Evolutionary conservation across 2,113 vertebrate genomes (phyloP), one percentile per base, ranked within the genome.

Genomic region (Charadrius vociferus): DNA sequence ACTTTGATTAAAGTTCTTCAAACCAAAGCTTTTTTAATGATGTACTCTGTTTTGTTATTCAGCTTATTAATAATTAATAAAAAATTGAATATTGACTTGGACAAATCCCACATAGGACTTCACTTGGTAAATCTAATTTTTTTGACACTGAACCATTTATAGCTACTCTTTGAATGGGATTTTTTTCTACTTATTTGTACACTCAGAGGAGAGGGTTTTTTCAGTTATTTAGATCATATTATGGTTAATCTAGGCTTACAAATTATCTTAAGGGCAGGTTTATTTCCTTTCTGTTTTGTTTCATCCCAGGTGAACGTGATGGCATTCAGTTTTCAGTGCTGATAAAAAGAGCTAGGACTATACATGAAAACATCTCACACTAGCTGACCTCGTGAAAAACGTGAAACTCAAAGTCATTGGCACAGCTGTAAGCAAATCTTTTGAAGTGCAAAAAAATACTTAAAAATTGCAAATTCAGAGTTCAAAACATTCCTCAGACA

Each of bases 21-120:
- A 88, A 45, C 27, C 66, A 88, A n/a, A 47, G 47, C 21, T 81
- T 80, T 88, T 66, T 67, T 18, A 90, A 74, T 58, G 1, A 32
- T 65, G 37, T 34, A 24, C 16, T 86, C 12, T 37, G 23, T 75
- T 88, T 82, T 74, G 37, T 68, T 87, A 29, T 52, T 78, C 50
- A 81, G 1, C 6, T 66, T 61, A 73, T 86, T 84, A 96, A 81
- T 87, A 66, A 89, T 86, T 84, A 96, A 81, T 87, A 66, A 89
- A 91, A 70, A 45, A 39, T 7, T 12, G 3, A 81, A 37, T 84
- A 87, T 22, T 52, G 29, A 52, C 12, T 93, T 61, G 68, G 22
- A 59, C 7, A 82, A 63, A 32, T 88, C 43, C 58, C 39, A 86
- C 29, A 36, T 6, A 61, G 32, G 66, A 77, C 53, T 80, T 19